A percentile compares a stretch with the other conserved stretches of the same genome.
These are phyloP conservation scores for Xanthia togata DNA, from an alignment of 2,888 invertebrate genomes.

Conservation along the genomic window DNA sequence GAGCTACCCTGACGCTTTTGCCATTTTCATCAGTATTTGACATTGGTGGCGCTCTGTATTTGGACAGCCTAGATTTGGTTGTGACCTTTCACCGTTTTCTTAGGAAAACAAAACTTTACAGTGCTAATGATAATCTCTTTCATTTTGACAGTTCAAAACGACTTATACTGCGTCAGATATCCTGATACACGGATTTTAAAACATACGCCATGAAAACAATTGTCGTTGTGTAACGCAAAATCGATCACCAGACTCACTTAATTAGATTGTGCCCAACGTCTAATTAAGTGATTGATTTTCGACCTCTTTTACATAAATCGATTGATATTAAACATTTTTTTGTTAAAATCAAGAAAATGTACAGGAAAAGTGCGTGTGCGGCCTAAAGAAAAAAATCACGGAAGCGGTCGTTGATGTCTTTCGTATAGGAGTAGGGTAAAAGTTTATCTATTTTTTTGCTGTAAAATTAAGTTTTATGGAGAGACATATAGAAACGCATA, in stretches of 20 bases:
- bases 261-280: neutral
- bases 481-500: neutral
- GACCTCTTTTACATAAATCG: neutral
- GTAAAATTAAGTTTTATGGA: neutral
- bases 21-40: too few species aligned
- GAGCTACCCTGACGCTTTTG: too few species aligned
- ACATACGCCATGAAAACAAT: neutral
- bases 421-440: neutral
- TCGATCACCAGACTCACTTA: neutral
- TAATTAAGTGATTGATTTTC: neutral
- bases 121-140: too few species aligned
- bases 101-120: too few species aligned
- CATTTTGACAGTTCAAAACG: neutral
- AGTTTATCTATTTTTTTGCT: neutral
- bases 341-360: neutral
- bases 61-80: too few species aligned
- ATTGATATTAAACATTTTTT: too few species aligned
- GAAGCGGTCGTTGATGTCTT: conserved; percentile 38
- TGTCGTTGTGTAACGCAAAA: neutral
- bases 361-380: neutral
- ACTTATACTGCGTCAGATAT: neutral
- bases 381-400: conserved; percentile 21
- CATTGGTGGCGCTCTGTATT: too few species aligned
- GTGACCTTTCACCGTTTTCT: too few species aligned
- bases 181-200: neutral